Evolutionary conservation across 2,113 vertebrate genomes (phyloP), one percentile per base, ranked within the genome.

Genomic region (Pao palembangensis): DNA sequence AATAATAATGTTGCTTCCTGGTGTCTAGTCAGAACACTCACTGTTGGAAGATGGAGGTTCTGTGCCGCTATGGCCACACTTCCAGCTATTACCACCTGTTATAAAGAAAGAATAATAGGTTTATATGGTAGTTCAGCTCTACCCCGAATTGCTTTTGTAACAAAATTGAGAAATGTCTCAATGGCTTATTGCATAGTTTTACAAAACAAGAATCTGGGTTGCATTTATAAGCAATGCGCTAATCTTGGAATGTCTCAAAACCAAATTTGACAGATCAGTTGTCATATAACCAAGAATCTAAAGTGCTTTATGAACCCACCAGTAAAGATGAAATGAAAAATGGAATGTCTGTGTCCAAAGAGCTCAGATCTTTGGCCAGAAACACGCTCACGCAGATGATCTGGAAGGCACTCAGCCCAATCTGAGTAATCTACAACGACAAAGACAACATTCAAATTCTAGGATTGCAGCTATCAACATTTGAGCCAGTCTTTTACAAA

Each of bases 11-110:
- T 16, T 18, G 5, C 28, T 31, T 6, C 28, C 28, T 31, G 0
- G 11, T 38, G 34, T 3, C 34, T 11, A 12, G 11, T 38, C 10
- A 38, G 28, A 25, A 6, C 8, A 78, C 89, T 85, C 68, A 91
- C 91, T 23, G 65, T 87, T 4, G 86, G 70, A 41, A 87, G 34
- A 14, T 87, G 80, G 11, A 91, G 91, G 65, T 81, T 88, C 75
- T 85, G 73, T 1, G 89, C 87, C 6, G 83, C 88, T 21, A 92
- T 8, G 17, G 91, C 87, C 51, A 89, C 16, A 34, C 56, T 64
- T 16, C 91, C 91, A 64, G 88, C 86, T 38, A 90, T 67, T 1
- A 88, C 13, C 46, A 82, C 59, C 91, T 91, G 69, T 58, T 18
- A 8, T 28, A 4, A 55, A 16, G 20, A 19, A 47, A 47, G 15